Percentiles rank a stretch among this genome's conserved stretches.
These are phyloP conservation scores for Neogale vison DNA, from an alignment of 2,113 vertebrate species.

Conservation along the genomic window DNA sequence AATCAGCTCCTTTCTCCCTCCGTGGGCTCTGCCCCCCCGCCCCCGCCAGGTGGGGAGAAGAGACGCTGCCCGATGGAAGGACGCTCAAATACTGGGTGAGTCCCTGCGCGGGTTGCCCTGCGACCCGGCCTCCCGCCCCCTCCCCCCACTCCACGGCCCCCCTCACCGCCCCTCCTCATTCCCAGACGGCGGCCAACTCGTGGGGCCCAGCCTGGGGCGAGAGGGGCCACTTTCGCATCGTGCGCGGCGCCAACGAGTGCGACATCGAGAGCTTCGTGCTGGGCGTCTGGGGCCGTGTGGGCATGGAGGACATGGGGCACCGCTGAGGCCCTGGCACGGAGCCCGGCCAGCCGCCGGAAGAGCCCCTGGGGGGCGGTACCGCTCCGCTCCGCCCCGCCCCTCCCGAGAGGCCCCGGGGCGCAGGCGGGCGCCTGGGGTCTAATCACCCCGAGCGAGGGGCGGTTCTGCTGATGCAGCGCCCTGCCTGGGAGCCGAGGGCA, in stretches of 20 bases:
- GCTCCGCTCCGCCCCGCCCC: not conserved
- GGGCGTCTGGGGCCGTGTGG: constrained; percentile 95
- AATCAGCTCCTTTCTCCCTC: not conserved
- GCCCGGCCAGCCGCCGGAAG: not conserved
- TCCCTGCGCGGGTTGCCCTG: fast-evolving
- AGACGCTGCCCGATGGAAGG: constrained; percentile 86
- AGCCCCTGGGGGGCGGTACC: not conserved
- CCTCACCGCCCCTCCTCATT: not conserved
- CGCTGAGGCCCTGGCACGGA: constrained; percentile 76
- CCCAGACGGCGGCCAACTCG: constrained; percentile 95
- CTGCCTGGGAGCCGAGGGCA: constrained; percentile 7
- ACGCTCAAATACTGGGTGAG: constrained; percentile 96
- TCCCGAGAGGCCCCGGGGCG: not conserved
- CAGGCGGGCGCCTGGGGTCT: not conserved
- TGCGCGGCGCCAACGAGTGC: constrained; percentile 94
- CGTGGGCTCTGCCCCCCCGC: not conserved
- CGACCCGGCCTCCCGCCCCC: not conserved
- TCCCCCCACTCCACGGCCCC: not conserved
- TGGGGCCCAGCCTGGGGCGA: constrained; percentile 98
- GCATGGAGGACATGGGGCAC: constrained; percentile 94
- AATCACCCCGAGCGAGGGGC: not conserved
- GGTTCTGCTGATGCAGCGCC: constrained; percentile 45
- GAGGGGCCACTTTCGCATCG: constrained; percentile 93
- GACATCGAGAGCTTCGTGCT: constrained; percentile 97
- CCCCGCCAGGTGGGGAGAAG: constrained; percentile 93